Conservation (phyloP, 2,888 invertebrate genomes). For the Cheilosia vernalis region DNA sequence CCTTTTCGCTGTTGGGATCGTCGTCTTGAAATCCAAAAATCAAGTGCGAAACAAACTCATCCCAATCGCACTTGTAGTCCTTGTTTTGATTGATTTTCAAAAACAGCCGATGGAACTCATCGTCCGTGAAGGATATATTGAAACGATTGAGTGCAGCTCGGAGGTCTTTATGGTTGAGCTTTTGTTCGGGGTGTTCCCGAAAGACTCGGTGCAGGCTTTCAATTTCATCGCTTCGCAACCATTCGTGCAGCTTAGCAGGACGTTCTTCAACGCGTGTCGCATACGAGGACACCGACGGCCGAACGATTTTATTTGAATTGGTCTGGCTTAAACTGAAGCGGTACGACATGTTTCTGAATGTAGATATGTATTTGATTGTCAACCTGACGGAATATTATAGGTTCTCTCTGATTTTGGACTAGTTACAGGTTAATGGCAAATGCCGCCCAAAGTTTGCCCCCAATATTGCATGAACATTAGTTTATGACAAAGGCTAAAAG, state of each 20-base stretch:
- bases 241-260: conserved; percentile 80
- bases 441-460: too few relatives aligned
- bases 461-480: too few relatives aligned
- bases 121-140: conserved; percentile 82
- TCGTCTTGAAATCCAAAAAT: conserved; percentile 89
- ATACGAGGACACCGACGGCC: conserved; percentile 77
- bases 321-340: conserved; percentile 42
- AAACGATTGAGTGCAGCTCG: conserved; percentile 77
- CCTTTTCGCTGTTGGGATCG: conserved; percentile 86
- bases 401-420: background rate
- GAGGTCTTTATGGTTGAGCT: conserved; percentile 78
- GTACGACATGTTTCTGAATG: conserved; percentile 49
- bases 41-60: conserved; percentile 91
- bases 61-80: conserved; percentile 87
- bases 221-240: conserved; percentile 79
- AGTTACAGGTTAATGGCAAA: background rate
- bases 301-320: conserved; percentile 40
- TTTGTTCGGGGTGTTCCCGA: conserved; percentile 70
- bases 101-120: conserved; percentile 87
- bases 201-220: conserved; percentile 78
- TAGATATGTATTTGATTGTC: background rate
- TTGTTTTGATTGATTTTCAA: conserved; percentile 86
- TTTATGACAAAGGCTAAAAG: too few relatives aligned
- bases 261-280: conserved; percentile 76
- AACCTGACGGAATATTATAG: background rate